phyloP scores from a whole-genome alignment of 2,888 invertebrate species.

The Agrochola circellaris region DNA sequence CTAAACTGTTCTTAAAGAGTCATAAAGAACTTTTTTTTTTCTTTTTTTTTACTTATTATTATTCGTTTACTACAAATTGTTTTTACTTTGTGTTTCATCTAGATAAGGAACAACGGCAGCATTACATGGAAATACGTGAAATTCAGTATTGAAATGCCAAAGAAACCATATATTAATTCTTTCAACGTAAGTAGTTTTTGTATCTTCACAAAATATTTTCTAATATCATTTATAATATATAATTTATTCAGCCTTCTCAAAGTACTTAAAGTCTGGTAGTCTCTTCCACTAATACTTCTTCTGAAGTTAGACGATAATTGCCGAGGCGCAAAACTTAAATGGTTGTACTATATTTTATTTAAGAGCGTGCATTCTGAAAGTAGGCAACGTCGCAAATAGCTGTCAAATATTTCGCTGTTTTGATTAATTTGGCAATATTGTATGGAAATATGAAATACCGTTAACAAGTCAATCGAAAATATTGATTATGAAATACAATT shows the following conservation, averaged over 20 bases:
- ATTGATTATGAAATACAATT: too few relatives aligned
- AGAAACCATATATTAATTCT: slow-evolving; percentile 9
- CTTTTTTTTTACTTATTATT: too few relatives aligned
- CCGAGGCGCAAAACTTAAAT: background rate
- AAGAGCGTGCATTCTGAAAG: too few relatives aligned
- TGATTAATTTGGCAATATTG: too few relatives aligned
- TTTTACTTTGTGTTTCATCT: background rate
- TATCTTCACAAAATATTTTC: background rate
- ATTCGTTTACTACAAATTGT: background rate
- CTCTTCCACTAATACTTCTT: background rate
- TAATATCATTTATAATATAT: background rate
- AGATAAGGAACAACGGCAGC: slow-evolving; percentile 21
- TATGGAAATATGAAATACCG: too few relatives aligned
- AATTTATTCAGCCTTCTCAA: background rate
- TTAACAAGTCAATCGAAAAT: too few relatives aligned
- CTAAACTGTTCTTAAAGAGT: too few relatives aligned
- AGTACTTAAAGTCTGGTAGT: too few relatives aligned
- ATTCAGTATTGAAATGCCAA: slow-evolving; percentile 4
- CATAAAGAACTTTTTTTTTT: too few relatives aligned
- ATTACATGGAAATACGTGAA: background rate
- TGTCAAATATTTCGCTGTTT: too few relatives aligned
- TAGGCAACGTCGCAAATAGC: too few relatives aligned
- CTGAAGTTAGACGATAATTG: background rate
- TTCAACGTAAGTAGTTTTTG: slow-evolving; percentile 14
- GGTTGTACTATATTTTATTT: background rate